A percentile compares a stretch with the other conserved stretches of the same genome.
Evolutionary conservation across 2,888 invertebrate species (phyloP).

Genomic region (Zootermopsis nevadensis): DNA sequence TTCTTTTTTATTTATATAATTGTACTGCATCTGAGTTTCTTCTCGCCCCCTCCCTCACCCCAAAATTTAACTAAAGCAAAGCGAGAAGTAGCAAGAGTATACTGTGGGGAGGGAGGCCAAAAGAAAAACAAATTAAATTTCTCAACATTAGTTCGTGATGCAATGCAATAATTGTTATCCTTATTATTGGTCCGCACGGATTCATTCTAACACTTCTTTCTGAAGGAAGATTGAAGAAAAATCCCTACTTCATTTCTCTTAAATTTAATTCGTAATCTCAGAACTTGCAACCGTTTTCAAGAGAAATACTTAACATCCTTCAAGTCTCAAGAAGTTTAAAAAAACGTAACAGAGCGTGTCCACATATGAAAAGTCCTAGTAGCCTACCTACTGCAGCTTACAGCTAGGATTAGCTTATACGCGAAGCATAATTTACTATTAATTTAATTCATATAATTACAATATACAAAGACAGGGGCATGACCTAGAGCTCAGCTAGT

Average conservation of each 20-base stretch:
- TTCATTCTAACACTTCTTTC: neutral
- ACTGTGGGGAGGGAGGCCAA: neutral
- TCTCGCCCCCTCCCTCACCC: neutral
- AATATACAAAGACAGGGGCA: neutral
- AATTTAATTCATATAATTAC: neutral
- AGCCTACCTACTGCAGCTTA: too few species aligned
- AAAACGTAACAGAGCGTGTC: neutral
- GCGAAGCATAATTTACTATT: neutral
- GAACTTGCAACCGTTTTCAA: neutral
- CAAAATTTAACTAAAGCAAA: constrained; percentile 16
- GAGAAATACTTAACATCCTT: neutral
- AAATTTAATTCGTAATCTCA: constrained; percentile 30
- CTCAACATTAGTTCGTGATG: constrained; percentile 25
- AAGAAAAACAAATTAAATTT: constrained; percentile 35
- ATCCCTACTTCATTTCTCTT: constrained; percentile 4
- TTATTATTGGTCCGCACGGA: constrained; percentile 30
- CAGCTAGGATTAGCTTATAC: too few species aligned
- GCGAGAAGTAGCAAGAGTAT: neutral
- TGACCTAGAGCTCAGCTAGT: neutral
- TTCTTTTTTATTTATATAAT: constrained; percentile 20
- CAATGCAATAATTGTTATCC: constrained; percentile 28
- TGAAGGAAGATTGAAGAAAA: neutral
- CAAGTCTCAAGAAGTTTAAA: neutral
- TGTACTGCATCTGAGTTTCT: constrained; percentile 27
- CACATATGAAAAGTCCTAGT: too few species aligned